Evolutionary conservation across 2,113 vertebrate species (phyloP).

Genomic region (Tragelaphus scriptus): DNA sequence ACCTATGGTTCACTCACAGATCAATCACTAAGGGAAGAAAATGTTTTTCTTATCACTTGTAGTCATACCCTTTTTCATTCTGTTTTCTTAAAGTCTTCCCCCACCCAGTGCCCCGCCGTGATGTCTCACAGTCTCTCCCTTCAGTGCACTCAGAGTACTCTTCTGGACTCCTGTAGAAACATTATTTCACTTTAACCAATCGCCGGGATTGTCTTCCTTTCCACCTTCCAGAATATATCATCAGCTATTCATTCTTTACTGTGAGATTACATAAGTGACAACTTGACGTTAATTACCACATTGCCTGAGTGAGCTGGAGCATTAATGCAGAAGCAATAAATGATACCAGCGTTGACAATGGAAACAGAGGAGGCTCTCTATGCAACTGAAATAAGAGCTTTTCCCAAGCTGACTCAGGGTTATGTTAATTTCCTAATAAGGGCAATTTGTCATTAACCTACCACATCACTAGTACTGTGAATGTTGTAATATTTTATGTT

Average conservation of each 20-base stretch:
- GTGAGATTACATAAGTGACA: not conserved
- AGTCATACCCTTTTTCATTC: not conserved
- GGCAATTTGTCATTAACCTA: not conserved
- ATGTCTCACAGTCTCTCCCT: not conserved
- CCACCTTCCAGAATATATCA: not conserved
- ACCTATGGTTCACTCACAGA: not conserved
- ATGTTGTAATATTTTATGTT: not conserved
- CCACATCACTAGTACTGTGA: not conserved
- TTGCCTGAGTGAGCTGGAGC: rapidly evolving
- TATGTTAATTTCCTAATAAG: not conserved
- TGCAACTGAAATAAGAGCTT: not conserved
- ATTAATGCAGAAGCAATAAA: not conserved
- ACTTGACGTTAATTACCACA: not conserved
- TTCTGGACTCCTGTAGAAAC: not conserved
- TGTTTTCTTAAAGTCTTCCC: not conserved
- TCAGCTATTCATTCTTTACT: not conserved
- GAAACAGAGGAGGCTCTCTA: not conserved
- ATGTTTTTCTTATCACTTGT: not conserved
- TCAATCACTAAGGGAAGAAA: not conserved
- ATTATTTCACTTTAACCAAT: not conserved
- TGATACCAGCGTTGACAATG: not conserved
- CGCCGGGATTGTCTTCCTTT: not conserved
- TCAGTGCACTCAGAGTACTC: not conserved
- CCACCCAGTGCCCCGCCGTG: rapidly evolving
- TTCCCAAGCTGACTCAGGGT: not conserved